Conservation (phyloP, 2,888 invertebrate species). For the Polymixis lichenea region DNA sequence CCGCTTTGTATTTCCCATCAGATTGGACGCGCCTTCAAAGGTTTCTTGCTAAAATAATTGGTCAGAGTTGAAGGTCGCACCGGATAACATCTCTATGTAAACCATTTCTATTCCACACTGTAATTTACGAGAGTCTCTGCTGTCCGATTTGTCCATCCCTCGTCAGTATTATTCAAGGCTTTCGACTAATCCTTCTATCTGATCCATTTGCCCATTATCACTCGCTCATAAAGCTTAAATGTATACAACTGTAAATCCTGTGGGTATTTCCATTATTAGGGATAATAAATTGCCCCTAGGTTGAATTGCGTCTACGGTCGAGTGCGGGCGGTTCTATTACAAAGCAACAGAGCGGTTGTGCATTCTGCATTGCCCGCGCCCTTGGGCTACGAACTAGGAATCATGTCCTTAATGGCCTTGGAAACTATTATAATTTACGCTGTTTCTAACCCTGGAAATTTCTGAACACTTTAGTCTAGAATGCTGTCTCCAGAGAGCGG, state of each 20-base stretch:
- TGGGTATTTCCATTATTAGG: slow-evolving; percentile 54
- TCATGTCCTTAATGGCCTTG: slow-evolving; percentile 58
- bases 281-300: slow-evolving; percentile 56
- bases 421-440: slow-evolving; percentile 54
- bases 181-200: slow-evolving; percentile 34
- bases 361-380: slow-evolving; percentile 59
- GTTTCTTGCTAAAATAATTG: slow-evolving; percentile 58
- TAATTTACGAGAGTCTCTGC: slow-evolving; percentile 39
- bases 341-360: slow-evolving; percentile 55
- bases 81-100: slow-evolving; percentile 53
- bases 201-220: slow-evolving; percentile 48
- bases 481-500: slow-evolving; percentile 45
- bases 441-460: slow-evolving; percentile 45
- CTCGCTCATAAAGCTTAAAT: slow-evolving; percentile 45
- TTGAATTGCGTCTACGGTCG: slow-evolving; percentile 59
- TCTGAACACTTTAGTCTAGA: slow-evolving; percentile 39
- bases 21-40: slow-evolving; percentile 47
- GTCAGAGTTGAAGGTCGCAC: slow-evolving; percentile 42
- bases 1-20: slow-evolving; percentile 40
- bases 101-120: slow-evolving; percentile 35
- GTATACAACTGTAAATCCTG: slow-evolving; percentile 45
- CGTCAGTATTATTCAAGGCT: slow-evolving; percentile 29
- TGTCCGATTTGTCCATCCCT: slow-evolving; percentile 30
- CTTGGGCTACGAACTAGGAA: slow-evolving; percentile 60
- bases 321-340: slow-evolving; percentile 54